Base-by-base conservation (phyloP, 2,113 vertebrate genomes). In the Etheostoma cragini region DNA sequence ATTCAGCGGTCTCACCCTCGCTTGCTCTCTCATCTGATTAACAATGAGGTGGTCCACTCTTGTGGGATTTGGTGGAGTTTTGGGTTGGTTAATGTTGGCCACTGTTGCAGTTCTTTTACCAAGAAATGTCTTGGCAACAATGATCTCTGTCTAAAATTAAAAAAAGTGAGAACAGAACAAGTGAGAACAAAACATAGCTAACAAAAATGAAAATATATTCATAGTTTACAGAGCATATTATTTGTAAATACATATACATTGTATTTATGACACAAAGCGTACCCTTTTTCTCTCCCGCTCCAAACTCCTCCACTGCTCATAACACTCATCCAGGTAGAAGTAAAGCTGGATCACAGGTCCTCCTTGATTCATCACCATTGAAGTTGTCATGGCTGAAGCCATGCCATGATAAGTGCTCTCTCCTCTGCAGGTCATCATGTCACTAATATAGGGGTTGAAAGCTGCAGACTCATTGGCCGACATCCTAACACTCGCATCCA, bases 221-320 rank as follows among this genome's bases (percentile, higher is more conserved):
- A 12, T 13, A 38, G 35, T 73, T 50, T 14, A 8, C 57, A 35
- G 24, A 16, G 74, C 6, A 38, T n/a, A n/a, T n/a, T n/a, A n/a
- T n/a, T n/a, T n/a, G n/a, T n/a, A n/a, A n/a, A n/a, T n/a, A n/a
- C n/a, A n/a, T n/a, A n/a, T n/a, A n/a, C n/a, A n/a, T n/a, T 60
- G 33, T 19, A 56, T 71, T 45, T 2, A 24, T 22, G 21, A 52
- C 26, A 71, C 0, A 26, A 46, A 74, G 11, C 78, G 52, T 92
- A 97, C 97, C 96, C 92, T 95, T 79, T 95, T 96, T 24, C 96
- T 94, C 57, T 98, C 96, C 33, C 88, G 95, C 87, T 97, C 95
- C 88, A 98, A 81, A 46, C 89, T 81, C 75, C 84, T 95, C 91
- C 94, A 96, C 73, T 97, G 95, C 60, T 96, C 94, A 0, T 72